Percentiles rank a stretch among this genome's conserved stretches.
phyloP scores from a whole-genome alignment of 2,797 vertebrate species.

The Champsocephalus gunnari region DNA sequence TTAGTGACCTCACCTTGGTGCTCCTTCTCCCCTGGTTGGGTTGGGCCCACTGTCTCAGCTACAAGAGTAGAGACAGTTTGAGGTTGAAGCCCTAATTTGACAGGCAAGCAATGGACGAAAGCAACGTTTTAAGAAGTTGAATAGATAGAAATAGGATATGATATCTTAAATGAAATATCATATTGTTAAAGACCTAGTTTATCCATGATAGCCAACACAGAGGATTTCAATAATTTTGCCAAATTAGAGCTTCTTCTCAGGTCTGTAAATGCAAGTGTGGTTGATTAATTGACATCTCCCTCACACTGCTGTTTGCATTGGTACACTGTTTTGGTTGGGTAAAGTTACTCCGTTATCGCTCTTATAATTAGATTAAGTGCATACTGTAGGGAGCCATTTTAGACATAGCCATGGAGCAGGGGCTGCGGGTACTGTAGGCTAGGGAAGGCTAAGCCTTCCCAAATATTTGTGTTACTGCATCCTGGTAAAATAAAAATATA shows the following conservation, averaged over 20 bases:
- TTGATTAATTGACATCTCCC: constrained; percentile 1
- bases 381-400: not conserved
- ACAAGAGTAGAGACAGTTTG: not conserved
- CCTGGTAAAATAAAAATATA: no score
- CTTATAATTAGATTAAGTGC: not conserved
- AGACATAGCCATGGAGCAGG: not conserved
- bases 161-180: constrained; percentile 1
- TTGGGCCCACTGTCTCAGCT: constrained; percentile 50
- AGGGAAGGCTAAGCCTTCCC: no score
- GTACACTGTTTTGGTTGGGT: not conserved
- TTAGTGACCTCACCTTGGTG: constrained; percentile 28
- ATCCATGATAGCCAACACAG: not conserved
- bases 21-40: constrained; percentile 26
- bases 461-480: no score
- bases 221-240: not conserved
- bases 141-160: not conserved
- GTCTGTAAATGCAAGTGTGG: not conserved
- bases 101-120: not conserved
- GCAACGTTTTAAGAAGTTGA: not conserved
- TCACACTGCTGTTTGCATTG: not conserved
- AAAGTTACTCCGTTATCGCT: not conserved
- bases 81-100: not conserved
- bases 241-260: not conserved
- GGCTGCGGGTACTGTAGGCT: no score
- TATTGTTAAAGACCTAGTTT: not conserved